phyloP scores from a whole-genome alignment of 2,797 vertebrate species.

The Ciconia nigra region DNA sequence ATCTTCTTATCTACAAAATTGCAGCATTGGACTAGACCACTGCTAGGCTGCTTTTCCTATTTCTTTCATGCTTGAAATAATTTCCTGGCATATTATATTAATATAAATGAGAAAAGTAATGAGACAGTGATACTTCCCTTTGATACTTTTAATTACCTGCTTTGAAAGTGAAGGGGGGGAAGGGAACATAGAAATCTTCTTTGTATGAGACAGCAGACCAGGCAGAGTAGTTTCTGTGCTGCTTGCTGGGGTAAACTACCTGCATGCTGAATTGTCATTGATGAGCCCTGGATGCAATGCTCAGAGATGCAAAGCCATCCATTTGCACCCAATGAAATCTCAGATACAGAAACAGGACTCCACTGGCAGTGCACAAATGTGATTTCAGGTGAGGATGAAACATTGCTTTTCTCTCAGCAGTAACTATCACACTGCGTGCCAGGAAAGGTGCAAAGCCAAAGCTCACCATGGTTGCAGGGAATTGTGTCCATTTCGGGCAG shows the following conservation, averaged over 20 bases:
- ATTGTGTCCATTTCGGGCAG: neutral
- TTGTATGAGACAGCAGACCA: neutral
- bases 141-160: slow-evolving; percentile 69
- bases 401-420: neutral
- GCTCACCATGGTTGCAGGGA: neutral
- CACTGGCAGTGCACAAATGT: neutral
- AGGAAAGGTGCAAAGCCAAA: neutral
- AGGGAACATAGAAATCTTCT: neutral
- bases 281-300: neutral
- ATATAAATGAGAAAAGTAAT: slow-evolving; percentile 66
- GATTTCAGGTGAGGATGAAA: neutral
- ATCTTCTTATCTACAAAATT: slow-evolving; percentile 61
- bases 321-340: neutral
- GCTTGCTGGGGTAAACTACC: neutral
- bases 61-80: slow-evolving; percentile 55
- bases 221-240: neutral
- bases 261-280: neutral
- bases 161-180: neutral
- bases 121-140: slow-evolving; percentile 57
- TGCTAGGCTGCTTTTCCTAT: neutral
- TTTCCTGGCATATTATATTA: slow-evolving; percentile 66
- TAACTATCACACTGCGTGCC: neutral
- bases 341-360: neutral
- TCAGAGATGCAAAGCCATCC: neutral
- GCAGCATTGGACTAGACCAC: neutral